These are phyloP conservation scores for Crax fasciolata DNA, from an alignment of 2,797 vertebrate genomes.

Conservation along the genomic window DNA sequence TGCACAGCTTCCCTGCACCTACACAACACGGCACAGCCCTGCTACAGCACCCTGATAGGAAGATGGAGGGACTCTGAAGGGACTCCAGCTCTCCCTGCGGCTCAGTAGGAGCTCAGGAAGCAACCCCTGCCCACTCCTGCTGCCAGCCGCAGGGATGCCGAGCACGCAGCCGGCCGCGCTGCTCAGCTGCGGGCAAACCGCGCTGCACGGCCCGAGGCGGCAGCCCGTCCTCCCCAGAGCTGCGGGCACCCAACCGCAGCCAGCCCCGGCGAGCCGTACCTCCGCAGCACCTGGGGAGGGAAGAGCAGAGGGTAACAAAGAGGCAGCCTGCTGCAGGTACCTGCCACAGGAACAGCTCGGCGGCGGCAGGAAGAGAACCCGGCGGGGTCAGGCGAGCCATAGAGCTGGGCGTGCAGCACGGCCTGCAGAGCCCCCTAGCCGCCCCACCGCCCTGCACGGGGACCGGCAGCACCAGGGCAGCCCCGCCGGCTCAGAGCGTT, in stretches of 20 bases:
- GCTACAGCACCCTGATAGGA: background rate
- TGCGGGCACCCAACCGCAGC: background rate
- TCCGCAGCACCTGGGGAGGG: slow-evolving; percentile 30
- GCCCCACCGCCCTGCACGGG: background rate
- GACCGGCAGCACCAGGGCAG: no score
- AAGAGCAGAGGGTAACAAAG: slow-evolving; percentile 62
- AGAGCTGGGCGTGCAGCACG: slow-evolving; percentile 18
- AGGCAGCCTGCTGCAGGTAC: slow-evolving; percentile 54
- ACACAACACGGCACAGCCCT: background rate
- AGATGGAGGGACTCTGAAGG: background rate
- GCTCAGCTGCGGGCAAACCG: background rate
- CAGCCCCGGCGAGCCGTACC: background rate
- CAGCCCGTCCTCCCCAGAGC: background rate
- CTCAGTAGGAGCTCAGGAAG: background rate
- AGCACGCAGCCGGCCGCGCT: background rate
- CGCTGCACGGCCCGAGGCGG: background rate
- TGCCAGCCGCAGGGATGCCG: background rate
- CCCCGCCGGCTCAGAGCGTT: background rate
- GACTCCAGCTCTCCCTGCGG: background rate
- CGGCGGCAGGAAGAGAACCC: slow-evolving; percentile 74
- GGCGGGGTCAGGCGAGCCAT: slow-evolving; percentile 63
- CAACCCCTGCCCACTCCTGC: slow-evolving; percentile 37
- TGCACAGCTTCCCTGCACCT: background rate
- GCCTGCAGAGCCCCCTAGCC: slow-evolving; percentile 68
- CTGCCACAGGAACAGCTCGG: slow-evolving; percentile 65